Evolutionary conservation across 2,888 invertebrate species (phyloP).

Genomic region (Muschampia plurimacula): DNA sequence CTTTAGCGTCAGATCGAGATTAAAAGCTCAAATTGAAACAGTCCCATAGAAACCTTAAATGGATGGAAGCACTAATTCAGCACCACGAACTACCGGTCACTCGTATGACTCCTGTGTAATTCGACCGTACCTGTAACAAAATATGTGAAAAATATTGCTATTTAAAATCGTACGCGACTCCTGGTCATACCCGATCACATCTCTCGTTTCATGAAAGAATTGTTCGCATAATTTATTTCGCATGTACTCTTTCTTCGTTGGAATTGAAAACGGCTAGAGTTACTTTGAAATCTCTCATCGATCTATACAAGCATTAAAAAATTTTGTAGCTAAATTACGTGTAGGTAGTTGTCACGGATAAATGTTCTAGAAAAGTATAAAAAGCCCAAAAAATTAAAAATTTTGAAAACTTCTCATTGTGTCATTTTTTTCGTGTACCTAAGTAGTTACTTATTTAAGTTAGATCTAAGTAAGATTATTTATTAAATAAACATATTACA

Average conservation of each 20-base stretch:
- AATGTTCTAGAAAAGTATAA: no score
- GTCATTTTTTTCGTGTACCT: no score
- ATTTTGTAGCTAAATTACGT: no score
- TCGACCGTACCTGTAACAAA: slow-evolving; percentile 72
- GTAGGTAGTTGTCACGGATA: no score
- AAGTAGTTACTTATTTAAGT: no score
- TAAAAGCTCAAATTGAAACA: not conserved
- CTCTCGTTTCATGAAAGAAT: slow-evolving; percentile 44
- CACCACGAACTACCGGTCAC: slow-evolving; percentile 55
- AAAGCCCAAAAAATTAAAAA: no score
- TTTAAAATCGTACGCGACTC: slow-evolving; percentile 52
- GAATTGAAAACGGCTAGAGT: slow-evolving; percentile 15
- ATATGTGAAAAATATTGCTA: slow-evolving; percentile 62
- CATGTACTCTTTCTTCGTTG: slow-evolving; percentile 9
- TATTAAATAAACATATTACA: no score
- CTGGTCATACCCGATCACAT: slow-evolving; percentile 31
- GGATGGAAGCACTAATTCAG: slow-evolving; percentile 19
- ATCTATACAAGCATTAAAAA: not conserved
- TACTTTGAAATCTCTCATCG: slow-evolving; percentile 9
- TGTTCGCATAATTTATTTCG: slow-evolving; percentile 25
- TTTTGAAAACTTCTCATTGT: no score
- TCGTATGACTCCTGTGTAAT: slow-evolving; percentile 72
- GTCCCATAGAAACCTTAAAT: slow-evolving; percentile 40
- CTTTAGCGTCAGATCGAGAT: not conserved
- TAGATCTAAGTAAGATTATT: no score